A percentile compares a stretch with the other conserved stretches of the same genome.
Conservation (phyloP, 1,140 invertebrate species). For the Ooceraea biroi region DNA sequence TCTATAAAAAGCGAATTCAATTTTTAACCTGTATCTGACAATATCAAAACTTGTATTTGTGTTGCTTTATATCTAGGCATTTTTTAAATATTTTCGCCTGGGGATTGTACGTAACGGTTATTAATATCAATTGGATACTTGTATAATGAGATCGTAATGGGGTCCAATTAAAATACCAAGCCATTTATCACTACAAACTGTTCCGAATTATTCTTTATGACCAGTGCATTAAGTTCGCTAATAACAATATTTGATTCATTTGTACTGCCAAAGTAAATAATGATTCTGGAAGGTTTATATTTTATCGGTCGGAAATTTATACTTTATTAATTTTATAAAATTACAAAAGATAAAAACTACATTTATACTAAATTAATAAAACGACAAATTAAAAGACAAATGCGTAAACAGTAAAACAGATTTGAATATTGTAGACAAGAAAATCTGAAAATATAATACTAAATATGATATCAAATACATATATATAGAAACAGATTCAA, state of each 20-base stretch:
- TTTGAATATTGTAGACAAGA: too few species aligned
- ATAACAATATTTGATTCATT: background rate
- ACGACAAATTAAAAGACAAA: background rate
- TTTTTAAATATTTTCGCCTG: background rate
- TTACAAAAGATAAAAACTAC: background rate
- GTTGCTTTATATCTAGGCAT: background rate
- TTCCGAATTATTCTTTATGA: background rate
- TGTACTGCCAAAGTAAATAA: background rate
- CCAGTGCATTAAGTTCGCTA: background rate
- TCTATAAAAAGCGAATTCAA: background rate
- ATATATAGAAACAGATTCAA: too few species aligned
- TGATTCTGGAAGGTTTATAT: background rate
- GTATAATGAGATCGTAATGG: background rate
- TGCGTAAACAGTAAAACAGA: background rate
- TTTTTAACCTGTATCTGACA: background rate
- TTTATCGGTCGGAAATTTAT: background rate
- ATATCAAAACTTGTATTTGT: background rate
- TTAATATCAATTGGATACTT: background rate
- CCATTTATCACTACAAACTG: background rate
- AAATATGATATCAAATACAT: background rate
- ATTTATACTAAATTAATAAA: background rate
- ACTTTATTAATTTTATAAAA: background rate
- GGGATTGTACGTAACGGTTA: background rate
- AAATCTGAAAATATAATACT: background rate
- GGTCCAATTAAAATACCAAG: constrained; percentile 9